A percentile compares a stretch with the other conserved stretches of the same genome.
These are phyloP conservation scores for Capromys pilorides DNA, from an alignment of 2,797 vertebrate genomes.

Conservation along the genomic window DNA sequence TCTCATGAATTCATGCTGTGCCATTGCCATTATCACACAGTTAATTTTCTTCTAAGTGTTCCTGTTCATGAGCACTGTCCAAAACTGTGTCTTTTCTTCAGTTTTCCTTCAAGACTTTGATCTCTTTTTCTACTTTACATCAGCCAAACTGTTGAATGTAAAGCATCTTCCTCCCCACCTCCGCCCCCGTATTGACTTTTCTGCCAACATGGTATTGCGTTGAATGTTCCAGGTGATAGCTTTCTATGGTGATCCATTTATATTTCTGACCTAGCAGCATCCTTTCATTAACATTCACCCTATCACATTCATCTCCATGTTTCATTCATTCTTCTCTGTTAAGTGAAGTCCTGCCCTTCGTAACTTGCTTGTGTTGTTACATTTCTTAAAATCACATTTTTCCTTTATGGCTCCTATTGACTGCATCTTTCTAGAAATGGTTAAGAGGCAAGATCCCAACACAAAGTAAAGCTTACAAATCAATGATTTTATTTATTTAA, in stretches of 20 bases:
- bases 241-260: neutral
- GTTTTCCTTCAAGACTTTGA: conserved; percentile 5
- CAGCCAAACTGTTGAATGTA: neutral
- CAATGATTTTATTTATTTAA: conserved; percentile 13
- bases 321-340: conserved; percentile 49
- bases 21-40: neutral
- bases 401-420: neutral
- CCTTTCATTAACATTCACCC: conserved; percentile 38
- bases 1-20: conserved; percentile 29
- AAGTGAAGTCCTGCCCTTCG: conserved; percentile 46
- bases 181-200: neutral
- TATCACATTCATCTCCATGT: neutral
- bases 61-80: conserved; percentile 36
- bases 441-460: neutral
- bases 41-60: conserved; percentile 38
- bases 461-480: neutral
- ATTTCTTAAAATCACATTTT: conserved; percentile 15
- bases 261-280: conserved; percentile 24
- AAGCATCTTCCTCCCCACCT: neutral
- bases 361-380: neutral
- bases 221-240: neutral
- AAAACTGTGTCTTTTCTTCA: conserved; percentile 2
- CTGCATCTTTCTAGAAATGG: conserved; percentile 23
- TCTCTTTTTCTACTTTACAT: conserved; percentile 10
- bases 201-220: neutral